These are phyloP conservation scores for Todus mexicanus DNA, from an alignment of 2,797 vertebrate genomes.

Conservation along the genomic window DNA sequence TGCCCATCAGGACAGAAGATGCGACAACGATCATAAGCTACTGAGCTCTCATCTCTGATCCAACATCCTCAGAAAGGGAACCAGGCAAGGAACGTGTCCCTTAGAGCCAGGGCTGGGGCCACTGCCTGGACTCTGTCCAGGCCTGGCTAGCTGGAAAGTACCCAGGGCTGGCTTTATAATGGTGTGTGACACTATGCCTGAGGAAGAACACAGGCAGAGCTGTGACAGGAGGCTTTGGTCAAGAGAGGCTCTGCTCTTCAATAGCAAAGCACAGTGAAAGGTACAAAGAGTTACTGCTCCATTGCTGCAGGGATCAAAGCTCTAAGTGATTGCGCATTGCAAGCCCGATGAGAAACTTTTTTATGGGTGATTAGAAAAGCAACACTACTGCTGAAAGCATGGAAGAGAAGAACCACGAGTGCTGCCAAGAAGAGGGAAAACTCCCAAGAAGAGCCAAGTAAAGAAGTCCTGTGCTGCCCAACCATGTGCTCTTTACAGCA, in stretches of 20 bases:
- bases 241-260: not conserved
- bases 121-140: not conserved
- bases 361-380: not conserved
- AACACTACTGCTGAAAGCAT: not conserved
- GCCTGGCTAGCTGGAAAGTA: not conserved
- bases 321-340: not conserved
- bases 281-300: not conserved
- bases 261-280: not conserved
- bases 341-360: not conserved
- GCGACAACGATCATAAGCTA: not conserved
- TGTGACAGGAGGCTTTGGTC: not conserved
- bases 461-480: not conserved
- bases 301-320: not conserved
- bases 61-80: not conserved
- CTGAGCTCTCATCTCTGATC: slow-evolving; percentile 22
- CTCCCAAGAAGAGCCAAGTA: not conserved
- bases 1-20: not conserved
- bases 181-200: not conserved
- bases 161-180: not conserved
- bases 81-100: not conserved
- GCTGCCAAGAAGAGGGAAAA: not conserved
- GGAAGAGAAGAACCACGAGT: not conserved
- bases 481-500: not conserved
- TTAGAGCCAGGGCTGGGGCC: not conserved
- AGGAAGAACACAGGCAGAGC: not conserved